Conservation (phyloP, 2,797 vertebrate genomes). For the Anguilla megastoma region DNA sequence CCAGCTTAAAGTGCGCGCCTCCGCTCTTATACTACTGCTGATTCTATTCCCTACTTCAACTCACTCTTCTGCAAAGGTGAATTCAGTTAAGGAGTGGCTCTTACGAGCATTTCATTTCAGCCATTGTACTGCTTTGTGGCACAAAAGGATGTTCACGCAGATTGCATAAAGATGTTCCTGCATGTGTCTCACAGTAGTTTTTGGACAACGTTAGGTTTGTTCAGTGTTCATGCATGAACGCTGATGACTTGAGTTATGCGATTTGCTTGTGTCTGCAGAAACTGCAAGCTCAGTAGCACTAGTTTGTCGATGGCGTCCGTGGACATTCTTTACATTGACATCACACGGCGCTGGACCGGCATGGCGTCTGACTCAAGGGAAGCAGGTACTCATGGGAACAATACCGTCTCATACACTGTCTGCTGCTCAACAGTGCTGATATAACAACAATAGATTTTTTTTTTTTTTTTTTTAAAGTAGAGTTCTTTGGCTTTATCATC, state of each 20-base stretch:
- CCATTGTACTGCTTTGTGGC: not conserved
- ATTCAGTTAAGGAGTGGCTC: not conserved
- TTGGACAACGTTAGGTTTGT: not conserved
- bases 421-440: not conserved
- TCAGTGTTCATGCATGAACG: not conserved
- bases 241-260: not conserved
- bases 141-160: not conserved
- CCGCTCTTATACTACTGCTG: not conserved
- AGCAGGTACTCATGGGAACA: conserved; percentile 70
- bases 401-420: not conserved
- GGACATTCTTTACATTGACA: conserved; percentile 97
- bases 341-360: conserved; percentile 87
- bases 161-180: not conserved
- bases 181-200: too few species aligned
- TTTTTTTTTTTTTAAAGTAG: conserved; percentile 4
- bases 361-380: conserved; percentile 80
- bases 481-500: not conserved
- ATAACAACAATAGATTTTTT: not conserved
- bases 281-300: conserved; percentile 88
- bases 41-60: not conserved
- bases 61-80: not conserved
- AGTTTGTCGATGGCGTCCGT: conserved; percentile 90
- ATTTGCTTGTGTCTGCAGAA: conserved; percentile 64
- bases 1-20: not conserved
- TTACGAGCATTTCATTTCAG: not conserved